A percentile compares a stretch with the other conserved stretches of the same genome.
phyloP scores from a whole-genome alignment of 2,113 vertebrate genomes.

The Seriola quinqueradiata region DNA sequence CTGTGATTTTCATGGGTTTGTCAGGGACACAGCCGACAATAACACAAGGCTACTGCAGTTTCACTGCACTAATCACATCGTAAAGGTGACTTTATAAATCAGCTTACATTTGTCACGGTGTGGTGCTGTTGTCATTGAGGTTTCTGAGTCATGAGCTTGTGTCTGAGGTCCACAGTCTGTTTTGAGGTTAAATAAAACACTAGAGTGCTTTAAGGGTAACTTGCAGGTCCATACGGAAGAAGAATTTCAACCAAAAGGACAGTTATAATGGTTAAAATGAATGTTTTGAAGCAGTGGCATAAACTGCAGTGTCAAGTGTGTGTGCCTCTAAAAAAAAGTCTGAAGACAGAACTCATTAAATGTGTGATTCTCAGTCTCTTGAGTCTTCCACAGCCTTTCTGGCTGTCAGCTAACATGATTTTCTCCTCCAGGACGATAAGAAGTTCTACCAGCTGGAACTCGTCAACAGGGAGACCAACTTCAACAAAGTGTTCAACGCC shows the following conservation, averaged over 20 bases:
- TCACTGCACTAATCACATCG: constrained; percentile 11
- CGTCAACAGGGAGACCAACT: constrained; percentile 99
- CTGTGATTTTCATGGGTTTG: constrained; percentile 13
- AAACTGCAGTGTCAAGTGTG: not conserved
- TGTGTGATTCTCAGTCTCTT: constrained; percentile 14
- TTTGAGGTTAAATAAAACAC: not conserved
- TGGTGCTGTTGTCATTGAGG: not conserved
- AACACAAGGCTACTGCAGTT: not conserved
- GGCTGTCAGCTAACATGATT: constrained; percentile 26
- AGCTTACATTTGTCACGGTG: constrained; percentile 18
- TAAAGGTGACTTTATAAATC: constrained; percentile 49
- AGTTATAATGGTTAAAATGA: not conserved
- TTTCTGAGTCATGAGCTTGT: constrained; percentile 4
- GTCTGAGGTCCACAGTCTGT: not conserved
- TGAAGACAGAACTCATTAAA: constrained; percentile 35
- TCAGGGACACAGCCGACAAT: constrained; percentile 12
- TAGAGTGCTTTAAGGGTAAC: not conserved
- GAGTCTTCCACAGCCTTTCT: constrained; percentile 14
- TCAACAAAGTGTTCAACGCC: constrained; percentile 99
- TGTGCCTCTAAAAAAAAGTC: not conserved
- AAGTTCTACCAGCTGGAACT: constrained; percentile 99
- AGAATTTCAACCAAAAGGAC: not conserved
- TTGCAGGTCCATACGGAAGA: not conserved
- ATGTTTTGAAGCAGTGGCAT: not conserved
- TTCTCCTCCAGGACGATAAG: constrained; percentile 93